Evolutionary conservation across 2,888 invertebrate species (phyloP).

Genomic region (Cacoxenus indagator): DNA sequence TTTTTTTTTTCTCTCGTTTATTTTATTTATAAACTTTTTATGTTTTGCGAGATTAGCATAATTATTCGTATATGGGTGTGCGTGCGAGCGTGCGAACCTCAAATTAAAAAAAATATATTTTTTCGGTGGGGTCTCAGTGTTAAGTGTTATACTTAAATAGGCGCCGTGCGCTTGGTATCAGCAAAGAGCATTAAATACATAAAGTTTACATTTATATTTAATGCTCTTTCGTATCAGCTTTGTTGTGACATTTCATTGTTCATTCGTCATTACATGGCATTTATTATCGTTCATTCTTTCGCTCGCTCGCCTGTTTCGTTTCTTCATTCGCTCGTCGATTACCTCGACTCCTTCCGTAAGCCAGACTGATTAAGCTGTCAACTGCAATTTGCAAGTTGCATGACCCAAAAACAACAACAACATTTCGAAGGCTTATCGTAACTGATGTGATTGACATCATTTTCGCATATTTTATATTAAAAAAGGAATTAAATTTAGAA

Average conservation of each 20-base stretch:
- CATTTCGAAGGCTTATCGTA: not conserved
- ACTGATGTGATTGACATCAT: not conserved
- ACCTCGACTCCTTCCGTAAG: not conserved
- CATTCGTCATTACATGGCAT: conserved; percentile 14
- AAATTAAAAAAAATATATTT: no score
- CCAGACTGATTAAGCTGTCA: not conserved
- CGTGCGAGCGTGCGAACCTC: no score
- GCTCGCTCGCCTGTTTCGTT: not conserved
- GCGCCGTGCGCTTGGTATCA: no score
- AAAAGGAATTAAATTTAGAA: no score
- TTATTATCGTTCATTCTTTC: not conserved
- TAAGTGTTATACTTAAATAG: no score
- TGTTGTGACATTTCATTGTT: conserved; percentile 8
- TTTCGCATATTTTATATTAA: not conserved
- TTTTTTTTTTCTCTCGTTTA: conserved; percentile 50
- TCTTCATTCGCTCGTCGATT: not conserved
- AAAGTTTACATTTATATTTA: no score
- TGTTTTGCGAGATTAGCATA: no score
- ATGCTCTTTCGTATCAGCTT: not conserved
- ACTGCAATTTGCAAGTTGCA: not conserved
- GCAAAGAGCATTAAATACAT: no score
- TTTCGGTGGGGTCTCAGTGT: no score
- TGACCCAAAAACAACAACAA: not conserved
- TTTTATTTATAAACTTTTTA: no score
- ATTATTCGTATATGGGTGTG: no score